These are phyloP conservation scores for Pseudolycoriella hygida DNA, from an alignment of 2,888 invertebrate genomes.

Conservation along the genomic window DNA sequence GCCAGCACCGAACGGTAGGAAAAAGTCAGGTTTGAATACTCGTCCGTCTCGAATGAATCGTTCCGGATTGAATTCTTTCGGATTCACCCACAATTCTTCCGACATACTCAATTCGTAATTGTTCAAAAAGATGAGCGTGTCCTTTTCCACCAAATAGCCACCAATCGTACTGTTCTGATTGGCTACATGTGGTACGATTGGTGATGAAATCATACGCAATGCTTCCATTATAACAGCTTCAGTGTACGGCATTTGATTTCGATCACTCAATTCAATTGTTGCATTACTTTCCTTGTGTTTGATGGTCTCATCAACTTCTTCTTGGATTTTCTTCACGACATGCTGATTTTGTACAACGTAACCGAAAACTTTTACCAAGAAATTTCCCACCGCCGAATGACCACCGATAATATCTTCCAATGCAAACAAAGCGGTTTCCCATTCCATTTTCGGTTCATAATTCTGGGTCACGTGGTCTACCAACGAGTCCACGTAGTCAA, in stretches of 20 bases:
- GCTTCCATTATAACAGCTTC: slow-evolving; percentile 43
- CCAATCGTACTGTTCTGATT: slow-evolving; percentile 40
- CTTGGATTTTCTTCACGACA: slow-evolving; percentile 34
- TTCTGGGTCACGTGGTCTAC: slow-evolving; percentile 33
- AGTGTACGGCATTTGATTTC: slow-evolving; percentile 36
- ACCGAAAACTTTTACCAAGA: slow-evolving; percentile 38
- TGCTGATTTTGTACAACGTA: slow-evolving; percentile 34
- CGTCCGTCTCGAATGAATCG: slow-evolving; percentile 38
- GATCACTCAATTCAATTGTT: slow-evolving; percentile 21
- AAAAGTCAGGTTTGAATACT: slow-evolving; percentile 41
- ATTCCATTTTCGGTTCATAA: slow-evolving; percentile 27
- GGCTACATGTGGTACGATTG: slow-evolving; percentile 49
- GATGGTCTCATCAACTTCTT: slow-evolving; percentile 27
- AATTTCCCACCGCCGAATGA: slow-evolving; percentile 45
- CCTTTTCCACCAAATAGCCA: slow-evolving; percentile 40
- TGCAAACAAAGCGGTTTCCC: slow-evolving; percentile 27
- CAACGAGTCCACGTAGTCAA: slow-evolving; percentile 40
- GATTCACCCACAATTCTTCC: slow-evolving; percentile 38
- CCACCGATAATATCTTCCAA: slow-evolving; percentile 39
- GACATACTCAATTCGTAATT: slow-evolving; percentile 49
- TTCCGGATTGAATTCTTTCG: slow-evolving; percentile 39
- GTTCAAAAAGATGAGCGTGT: slow-evolving; percentile 45
- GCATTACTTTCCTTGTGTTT: slow-evolving; percentile 1
- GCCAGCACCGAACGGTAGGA: slow-evolving; percentile 48
- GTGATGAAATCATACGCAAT: slow-evolving; percentile 43